Conservation (phyloP, 2,797 vertebrate genomes). For the Columba guinea region DNA sequence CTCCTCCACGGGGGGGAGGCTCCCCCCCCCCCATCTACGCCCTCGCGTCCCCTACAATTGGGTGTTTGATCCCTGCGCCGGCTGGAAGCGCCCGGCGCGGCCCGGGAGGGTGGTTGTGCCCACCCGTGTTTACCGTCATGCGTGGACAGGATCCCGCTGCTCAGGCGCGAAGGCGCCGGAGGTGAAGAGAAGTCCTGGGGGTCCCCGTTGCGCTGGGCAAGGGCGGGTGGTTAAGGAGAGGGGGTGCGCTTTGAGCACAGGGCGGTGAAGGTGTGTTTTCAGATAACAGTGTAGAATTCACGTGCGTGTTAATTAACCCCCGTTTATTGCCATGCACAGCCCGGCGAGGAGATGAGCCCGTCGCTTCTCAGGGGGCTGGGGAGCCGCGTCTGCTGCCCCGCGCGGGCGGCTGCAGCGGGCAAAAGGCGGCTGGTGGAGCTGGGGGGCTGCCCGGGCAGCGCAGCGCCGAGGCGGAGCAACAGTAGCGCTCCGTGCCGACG, state of each 20-base stretch:
- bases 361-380: not conserved
- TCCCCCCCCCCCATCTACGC: not conserved
- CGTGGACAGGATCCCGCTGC: not conserved
- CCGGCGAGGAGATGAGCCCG: not conserved
- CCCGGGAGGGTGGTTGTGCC: not conserved
- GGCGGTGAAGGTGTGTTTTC: not conserved
- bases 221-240: not conserved
- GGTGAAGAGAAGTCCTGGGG: not conserved
- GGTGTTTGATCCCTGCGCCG: not conserved
- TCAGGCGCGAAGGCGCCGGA: not conserved
- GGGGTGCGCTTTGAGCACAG: not conserved
- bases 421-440: not conserved
- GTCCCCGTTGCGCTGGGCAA: too few species aligned
- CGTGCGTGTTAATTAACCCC: accelerated
- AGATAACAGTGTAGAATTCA: not conserved
- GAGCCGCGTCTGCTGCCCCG: too few species aligned
- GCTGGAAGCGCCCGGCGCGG: too few species aligned
- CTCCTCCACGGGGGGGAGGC: not conserved
- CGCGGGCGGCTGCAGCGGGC: not conserved
- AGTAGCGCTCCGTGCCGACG: not conserved
- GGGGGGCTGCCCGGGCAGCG: not conserved
- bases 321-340: not conserved
- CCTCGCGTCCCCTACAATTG: not conserved
- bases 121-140: not conserved
- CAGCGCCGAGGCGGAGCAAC: accelerated